Base-by-base conservation (phyloP, 1,140 invertebrate species). In the Brachystomella parvula region DNA sequence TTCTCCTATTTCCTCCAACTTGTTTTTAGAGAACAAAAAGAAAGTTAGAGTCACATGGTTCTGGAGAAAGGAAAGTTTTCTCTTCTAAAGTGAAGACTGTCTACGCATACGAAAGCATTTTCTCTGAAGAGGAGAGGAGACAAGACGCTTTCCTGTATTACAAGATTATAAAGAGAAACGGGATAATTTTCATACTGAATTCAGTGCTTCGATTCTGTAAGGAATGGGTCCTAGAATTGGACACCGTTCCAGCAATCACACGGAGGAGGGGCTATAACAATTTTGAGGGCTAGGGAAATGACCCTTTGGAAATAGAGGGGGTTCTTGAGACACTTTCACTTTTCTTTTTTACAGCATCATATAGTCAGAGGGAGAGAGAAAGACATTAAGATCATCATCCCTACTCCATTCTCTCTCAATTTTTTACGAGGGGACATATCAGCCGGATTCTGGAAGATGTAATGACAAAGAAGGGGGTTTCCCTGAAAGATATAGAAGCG, bases 191-290 rank as follows among this genome's bases (percentile, higher is more conserved):
- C 66, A 67, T 67, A 61, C 44, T 62, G 17, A 3, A 3, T 61
- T 28, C 61, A 63, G 63, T 67, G n/a, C n/a, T 67, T 67, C 66
- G 61, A 63, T 66, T 62, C n/a, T 24, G 26, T 29, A 56, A 28
- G 26, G 26, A 56, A 28, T 15, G 26, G 28, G 39, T 60, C 31
- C 47, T 56, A 62, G 58, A 31, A 62, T 35, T 31, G 59, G 35
- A 39, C 6, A 39, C 35, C 35, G 15, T 53, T 53, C 61, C 59
- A 60, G 58, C 59, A 67, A 63, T 33, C 49, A 49, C 33, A 49
- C 61, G 49, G 58, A 63, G 66, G 66, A 67, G 66, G 57, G 66
- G 59, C 66, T 63, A 67, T 67, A 67, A 67, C 66, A 60, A 67
- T 67, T 67, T 67, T 32, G 60, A 63, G 49, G 32, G 58, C 24